Base-by-base conservation (phyloP, 2,797 vertebrate genomes). In the Bradypodion ventrale region DNA sequence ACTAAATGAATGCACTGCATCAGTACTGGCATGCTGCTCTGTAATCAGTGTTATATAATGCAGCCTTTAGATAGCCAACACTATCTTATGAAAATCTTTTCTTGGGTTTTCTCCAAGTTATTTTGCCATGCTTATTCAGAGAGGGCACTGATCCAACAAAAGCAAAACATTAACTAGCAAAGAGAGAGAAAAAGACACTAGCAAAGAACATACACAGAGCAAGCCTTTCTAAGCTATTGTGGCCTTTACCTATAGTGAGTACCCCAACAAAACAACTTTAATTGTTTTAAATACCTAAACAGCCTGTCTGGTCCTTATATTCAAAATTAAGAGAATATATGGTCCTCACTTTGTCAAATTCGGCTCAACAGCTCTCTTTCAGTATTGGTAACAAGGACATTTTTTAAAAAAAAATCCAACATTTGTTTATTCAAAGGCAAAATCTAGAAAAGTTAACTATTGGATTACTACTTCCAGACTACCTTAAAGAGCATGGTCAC, bases 81-180 rank as follows among this genome's bases (percentile, higher is more conserved):
- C 40, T 86, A 62, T 86, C 74, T 89, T 90, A 85, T 82, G 75
- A 46, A 85, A 44, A 35, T 85, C 46, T 23, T 63, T 66, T 89
- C 83, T 62, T 68, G 60, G 70, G 88, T 84, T 87, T 66, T 0
- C 3, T 79, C 49, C 10, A 27, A 0, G 0, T 83, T 66, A 2
- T 83, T 91, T 84, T 88, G 78, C 87, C 77, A 78, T 73, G 84
- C 32, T 89, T 92, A 90, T 92, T 86, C 82, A 75, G 0, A 37
- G 0, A 88, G 87, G 80, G 78, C 91, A 75, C 44, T 29, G 59
- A 42, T 91, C 90, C 91, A 90, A 93, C 89, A 80, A 85, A 90
- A 91, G 90, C 85, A 70, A 93, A 92, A 90, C 46, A 93, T 78
- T 70, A 83, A 84, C 0, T 2, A 78, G 82, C 52, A 90, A 80